Evolutionary conservation across 1,140 invertebrate genomes (phyloP), one percentile per base, ranked within the genome.

Genomic region (Ylistrum balloti): DNA sequence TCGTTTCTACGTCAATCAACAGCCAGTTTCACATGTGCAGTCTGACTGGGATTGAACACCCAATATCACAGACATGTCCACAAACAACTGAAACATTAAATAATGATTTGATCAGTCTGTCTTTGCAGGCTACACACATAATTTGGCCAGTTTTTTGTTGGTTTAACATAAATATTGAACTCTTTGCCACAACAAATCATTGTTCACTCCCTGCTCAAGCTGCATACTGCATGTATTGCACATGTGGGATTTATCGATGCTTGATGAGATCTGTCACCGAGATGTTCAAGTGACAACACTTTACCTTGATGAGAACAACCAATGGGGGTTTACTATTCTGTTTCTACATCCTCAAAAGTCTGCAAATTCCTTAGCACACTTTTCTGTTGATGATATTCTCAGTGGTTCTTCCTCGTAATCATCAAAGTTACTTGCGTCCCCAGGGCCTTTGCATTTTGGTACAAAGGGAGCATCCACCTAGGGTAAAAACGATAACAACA

Each of bases 371-470:
- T 96, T 96, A 35, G 94, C 95, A 95, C 95, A 97, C 93, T 96
- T 95, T 92, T 97, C 96, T 85, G 96, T 96, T 15, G 95, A 93
- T 88, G 96, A 96, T 91, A 96, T 96, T 93, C 94, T 92, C 92
- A 96, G 91, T 92, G 96, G 96, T 90, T 97, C 97, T 93, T 97
- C 97, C 88, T 97, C 97, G 93, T 97, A 97, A 87, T 96, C 95
- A 92, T 97, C 97, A 95, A 97, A 97, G 94, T 97, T 97, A 90
- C 96, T 96, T 33, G 97, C 96, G 94, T 97, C 97, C 45, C 97
- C 97, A 38, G 96, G 95, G 88, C 96, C 96, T 90, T 96, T 96
- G 91, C 97, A 95, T 95, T 96, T 97, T 10, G 97, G 97, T 90
- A 97, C 95, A 92, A 97, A 96, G 88, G 97, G 97, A 86, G 97